These are phyloP conservation scores for Clarias gariepinus DNA, from an alignment of 2,113 vertebrate genomes.

Conservation along the genomic window DNA sequence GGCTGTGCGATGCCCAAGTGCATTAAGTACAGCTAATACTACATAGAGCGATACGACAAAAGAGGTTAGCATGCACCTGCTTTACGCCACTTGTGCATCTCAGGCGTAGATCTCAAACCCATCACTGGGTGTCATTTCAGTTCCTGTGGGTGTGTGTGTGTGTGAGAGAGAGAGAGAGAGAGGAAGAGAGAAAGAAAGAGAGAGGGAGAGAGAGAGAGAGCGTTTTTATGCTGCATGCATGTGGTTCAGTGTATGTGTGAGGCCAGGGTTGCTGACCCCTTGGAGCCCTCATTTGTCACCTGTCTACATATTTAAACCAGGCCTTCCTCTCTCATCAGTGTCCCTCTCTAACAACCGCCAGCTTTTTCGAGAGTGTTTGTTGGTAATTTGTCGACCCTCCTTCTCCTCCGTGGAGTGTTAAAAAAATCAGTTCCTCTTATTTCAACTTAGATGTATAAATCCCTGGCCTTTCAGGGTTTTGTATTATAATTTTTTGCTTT, in stretches of 20 bases:
- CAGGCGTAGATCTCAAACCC: conserved; percentile 3
- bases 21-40: background rate
- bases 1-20: background rate
- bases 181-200: too few species aligned
- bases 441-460: conserved; percentile 30
- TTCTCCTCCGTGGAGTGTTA: conserved; percentile 16
- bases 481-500: background rate
- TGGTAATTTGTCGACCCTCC: conserved; percentile 56
- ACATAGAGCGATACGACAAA: background rate
- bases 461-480: background rate
- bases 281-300: conserved; percentile 68
- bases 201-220: background rate
- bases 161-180: background rate
- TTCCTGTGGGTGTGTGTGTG: conserved; percentile 23
- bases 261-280: conserved; percentile 61
- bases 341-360: conserved; percentile 48
- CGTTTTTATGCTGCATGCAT: conserved; percentile 39
- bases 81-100: conserved; percentile 21
- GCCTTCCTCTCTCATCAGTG: conserved; percentile 61
- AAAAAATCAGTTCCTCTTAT: conserved; percentile 43
- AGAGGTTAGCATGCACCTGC: conserved; percentile 26
- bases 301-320: conserved; percentile 62
- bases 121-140: background rate
- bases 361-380: conserved; percentile 47
- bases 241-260: conserved; percentile 45